Percentiles rank a stretch among this genome's conserved stretches.
phyloP scores from a whole-genome alignment of 2,113 vertebrate genomes.

The Platysteira castanea region DNA sequence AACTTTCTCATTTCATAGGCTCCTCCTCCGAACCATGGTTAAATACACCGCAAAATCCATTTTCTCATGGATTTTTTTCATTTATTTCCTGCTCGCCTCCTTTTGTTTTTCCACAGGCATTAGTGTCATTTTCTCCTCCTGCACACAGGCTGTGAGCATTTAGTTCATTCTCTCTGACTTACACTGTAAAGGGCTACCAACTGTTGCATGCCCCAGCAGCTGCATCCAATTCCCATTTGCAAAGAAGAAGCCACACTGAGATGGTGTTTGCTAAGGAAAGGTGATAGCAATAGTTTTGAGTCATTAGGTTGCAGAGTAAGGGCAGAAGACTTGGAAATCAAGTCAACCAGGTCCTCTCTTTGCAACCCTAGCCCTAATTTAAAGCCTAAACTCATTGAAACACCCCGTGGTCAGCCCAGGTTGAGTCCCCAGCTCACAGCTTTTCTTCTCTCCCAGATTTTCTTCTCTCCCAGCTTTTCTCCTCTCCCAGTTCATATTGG shows the following conservation, averaged over 20 bases:
- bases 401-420: neutral
- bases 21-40: neutral
- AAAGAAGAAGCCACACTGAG: neutral
- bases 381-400: neutral
- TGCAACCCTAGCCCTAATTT: neutral
- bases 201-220: neutral
- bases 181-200: neutral
- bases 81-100: constrained; percentile 32
- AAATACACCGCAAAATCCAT: constrained; percentile 42
- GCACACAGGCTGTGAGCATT: neutral
- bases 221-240: neutral
- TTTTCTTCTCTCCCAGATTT: neutral
- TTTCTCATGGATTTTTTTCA: constrained; percentile 37
- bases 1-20: constrained; percentile 31
- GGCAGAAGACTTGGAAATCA: neutral
- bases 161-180: neutral
- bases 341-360: neutral
- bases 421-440: neutral
- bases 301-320: neutral
- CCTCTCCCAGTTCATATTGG: neutral
- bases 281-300: neutral
- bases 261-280: neutral
- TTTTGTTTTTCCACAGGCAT: constrained; percentile 6
- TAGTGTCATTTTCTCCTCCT: constrained; percentile 1
- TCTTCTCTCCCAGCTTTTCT: neutral